Percentiles rank a stretch among this genome's conserved stretches.
These are phyloP conservation scores for Serrognathus titanus DNA, from an alignment of 2,888 invertebrate genomes.

Conservation along the genomic window DNA sequence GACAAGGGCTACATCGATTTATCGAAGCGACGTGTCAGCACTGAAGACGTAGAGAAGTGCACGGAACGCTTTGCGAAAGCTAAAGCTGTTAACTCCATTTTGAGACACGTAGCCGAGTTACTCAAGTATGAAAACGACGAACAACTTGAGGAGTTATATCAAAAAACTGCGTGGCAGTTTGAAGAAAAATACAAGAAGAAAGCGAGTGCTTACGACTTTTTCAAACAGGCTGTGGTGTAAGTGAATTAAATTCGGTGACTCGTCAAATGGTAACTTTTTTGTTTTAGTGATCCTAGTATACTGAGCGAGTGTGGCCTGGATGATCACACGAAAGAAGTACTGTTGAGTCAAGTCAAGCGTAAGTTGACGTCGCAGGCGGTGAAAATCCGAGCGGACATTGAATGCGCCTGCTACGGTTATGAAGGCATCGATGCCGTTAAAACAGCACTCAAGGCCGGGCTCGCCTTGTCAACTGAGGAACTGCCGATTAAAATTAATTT, in stretches of 20 bases:
- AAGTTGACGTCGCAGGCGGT: conserved; percentile 97
- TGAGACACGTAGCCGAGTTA: conserved; percentile 95
- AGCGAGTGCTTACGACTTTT: conserved; percentile 95
- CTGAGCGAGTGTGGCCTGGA: conserved; percentile 95
- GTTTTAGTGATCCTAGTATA: conserved; percentile 82
- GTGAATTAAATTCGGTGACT: conserved; percentile 40
- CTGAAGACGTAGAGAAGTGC: conserved; percentile 97
- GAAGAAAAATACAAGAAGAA: conserved; percentile 96
- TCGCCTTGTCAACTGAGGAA: conserved; percentile 86
- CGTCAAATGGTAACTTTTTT: neutral
- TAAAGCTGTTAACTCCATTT: conserved; percentile 96
- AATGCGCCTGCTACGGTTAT: conserved; percentile 93
- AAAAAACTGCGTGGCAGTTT: conserved; percentile 97
- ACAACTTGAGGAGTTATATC: conserved; percentile 91
- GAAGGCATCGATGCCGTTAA: conserved; percentile 99
- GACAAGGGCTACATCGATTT: conserved; percentile 99
- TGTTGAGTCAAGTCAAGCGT: conserved; percentile 91
- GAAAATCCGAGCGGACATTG: conserved; percentile 89
- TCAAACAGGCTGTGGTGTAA: conserved; percentile 96
- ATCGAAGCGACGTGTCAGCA: conserved; percentile 96
- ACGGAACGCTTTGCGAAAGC: conserved; percentile 98
- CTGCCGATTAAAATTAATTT: conserved; percentile 98
- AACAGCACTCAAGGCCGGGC: conserved; percentile 82
- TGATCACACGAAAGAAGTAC: conserved; percentile 84
- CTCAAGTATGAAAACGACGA: conserved; percentile 87